phyloP scores from a whole-genome alignment of 2,888 invertebrate species.

The Scaptomyza tumidula region DNA sequence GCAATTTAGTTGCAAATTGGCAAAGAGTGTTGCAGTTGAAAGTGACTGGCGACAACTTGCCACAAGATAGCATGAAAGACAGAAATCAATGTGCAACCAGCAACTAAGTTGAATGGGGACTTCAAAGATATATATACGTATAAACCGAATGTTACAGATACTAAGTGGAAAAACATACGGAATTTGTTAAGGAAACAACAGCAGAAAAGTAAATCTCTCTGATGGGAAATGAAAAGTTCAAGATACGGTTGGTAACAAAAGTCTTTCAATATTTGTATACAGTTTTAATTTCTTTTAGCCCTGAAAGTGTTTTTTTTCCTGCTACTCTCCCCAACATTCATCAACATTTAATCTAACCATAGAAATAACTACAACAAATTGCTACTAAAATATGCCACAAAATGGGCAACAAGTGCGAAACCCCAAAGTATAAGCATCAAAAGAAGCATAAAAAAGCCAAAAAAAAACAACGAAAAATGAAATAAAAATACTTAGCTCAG shows the following conservation, averaged over 20 bases:
- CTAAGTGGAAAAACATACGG: neutral
- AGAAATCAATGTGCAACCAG: constrained; percentile 44
- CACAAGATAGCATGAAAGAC: constrained; percentile 31
- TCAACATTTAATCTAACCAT: neutral
- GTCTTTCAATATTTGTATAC: neutral
- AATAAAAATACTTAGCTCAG: constrained; percentile 40
- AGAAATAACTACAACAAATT: constrained; percentile 2
- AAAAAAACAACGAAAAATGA: constrained; percentile 18
- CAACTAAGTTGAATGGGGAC: neutral
- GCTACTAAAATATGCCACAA: constrained; percentile 44
- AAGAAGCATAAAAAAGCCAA: constrained; percentile 31
- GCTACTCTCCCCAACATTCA: neutral
- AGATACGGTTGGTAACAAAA: neutral
- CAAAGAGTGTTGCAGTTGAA: constrained; percentile 63
- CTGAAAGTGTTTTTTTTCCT: constrained; percentile 1
- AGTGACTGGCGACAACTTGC: constrained; percentile 56
- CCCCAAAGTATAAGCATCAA: constrained; percentile 54
- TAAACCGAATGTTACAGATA: neutral
- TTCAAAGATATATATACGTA: neutral
- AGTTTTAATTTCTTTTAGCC: neutral
- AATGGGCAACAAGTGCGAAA: constrained; percentile 59
- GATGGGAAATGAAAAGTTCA: neutral
- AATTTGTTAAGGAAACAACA: constrained; percentile 17
- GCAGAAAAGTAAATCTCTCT: neutral
- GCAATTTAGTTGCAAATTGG: constrained; percentile 75